Evolutionary conservation across 2,113 vertebrate species (phyloP).

Genomic region (Glaucomys volans): DNA sequence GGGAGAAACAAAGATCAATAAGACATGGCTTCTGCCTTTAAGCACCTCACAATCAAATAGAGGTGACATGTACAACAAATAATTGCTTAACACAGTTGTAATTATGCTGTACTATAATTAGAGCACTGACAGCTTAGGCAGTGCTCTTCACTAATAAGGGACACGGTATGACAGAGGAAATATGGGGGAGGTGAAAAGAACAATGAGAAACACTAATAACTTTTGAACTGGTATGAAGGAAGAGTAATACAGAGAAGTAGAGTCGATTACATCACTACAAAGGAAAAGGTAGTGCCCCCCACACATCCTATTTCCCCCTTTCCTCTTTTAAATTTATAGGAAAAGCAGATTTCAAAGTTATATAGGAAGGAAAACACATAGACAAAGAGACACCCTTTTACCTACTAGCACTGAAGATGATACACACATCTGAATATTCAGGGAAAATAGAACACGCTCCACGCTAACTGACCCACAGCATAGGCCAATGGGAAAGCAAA

Average conservation of each 20-base stretch:
- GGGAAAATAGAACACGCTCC: background rate
- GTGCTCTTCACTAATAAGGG: constrained; percentile 63
- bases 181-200: constrained; percentile 1
- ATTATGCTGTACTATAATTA: constrained; percentile 67
- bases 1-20: constrained; percentile 37
- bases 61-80: constrained; percentile 52
- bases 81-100: constrained; percentile 67
- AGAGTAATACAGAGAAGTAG: background rate
- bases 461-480: background rate
- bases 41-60: constrained; percentile 53
- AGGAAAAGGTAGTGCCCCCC: background rate
- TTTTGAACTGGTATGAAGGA: background rate
- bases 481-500: background rate
- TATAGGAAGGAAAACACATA: background rate
- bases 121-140: constrained; percentile 43
- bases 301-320: background rate
- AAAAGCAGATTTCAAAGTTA: constrained; percentile 1
- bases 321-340: background rate
- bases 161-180: constrained; percentile 33
- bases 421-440: background rate
- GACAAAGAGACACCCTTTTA: background rate
- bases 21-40: background rate
- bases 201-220: constrained; percentile 27
- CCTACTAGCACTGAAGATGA: background rate
- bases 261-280: background rate